These are phyloP conservation scores for Dicerorhinus sumatrensis DNA, from an alignment of 2,113 vertebrate genomes.

Conservation along the genomic window DNA sequence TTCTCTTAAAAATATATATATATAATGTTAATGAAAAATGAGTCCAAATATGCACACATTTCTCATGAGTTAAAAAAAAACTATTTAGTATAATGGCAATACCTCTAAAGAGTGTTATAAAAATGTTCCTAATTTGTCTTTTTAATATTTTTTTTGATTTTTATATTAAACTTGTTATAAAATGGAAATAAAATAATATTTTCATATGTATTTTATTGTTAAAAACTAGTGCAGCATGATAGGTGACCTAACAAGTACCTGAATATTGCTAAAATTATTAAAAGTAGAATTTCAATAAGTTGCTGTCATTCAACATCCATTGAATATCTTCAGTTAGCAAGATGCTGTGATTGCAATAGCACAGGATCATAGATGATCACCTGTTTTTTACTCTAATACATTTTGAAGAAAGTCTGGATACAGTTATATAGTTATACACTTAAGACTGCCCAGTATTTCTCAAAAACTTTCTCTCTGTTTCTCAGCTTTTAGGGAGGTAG, in stretches of 20 bases:
- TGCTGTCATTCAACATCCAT: background rate
- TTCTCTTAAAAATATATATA: background rate
- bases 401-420: background rate
- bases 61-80: background rate
- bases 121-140: background rate
- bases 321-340: background rate
- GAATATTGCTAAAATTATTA: background rate
- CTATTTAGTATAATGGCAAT: background rate
- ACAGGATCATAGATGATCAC: background rate
- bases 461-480: background rate
- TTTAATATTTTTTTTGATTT: background rate
- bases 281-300: background rate
- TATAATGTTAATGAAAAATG: background rate
- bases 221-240: background rate
- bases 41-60: background rate
- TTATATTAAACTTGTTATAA: background rate
- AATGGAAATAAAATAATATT: slow-evolving; percentile 9
- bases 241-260: background rate
- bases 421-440: background rate
- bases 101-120: background rate
- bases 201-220: background rate
- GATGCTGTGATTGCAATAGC: background rate
- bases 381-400: background rate
- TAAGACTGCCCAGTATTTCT: background rate
- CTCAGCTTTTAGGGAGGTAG: background rate